Conservation (phyloP, 1,140 invertebrate genomes). For the Drosophila arizonae region DNA sequence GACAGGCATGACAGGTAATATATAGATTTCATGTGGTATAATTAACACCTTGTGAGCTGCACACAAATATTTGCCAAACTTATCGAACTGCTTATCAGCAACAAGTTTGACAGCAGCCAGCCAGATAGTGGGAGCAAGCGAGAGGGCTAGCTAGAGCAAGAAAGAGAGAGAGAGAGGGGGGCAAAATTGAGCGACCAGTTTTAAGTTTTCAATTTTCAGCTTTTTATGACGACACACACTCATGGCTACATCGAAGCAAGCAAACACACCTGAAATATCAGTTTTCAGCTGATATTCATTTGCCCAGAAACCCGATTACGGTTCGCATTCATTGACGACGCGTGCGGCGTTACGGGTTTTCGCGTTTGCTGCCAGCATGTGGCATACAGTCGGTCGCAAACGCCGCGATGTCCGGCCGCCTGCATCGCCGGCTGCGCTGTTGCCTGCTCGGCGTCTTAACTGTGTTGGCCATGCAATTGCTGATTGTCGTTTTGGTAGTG, state of each 20-base stretch:
- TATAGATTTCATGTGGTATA: slow-evolving; percentile 61
- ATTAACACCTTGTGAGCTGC: slow-evolving; percentile 69
- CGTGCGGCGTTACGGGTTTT: slow-evolving; percentile 29
- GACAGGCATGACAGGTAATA: slow-evolving; percentile 53
- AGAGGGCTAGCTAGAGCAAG: neutral
- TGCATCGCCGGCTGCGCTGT: slow-evolving; percentile 8
- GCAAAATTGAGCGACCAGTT: slow-evolving; percentile 15
- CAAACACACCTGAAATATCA: slow-evolving; percentile 25
- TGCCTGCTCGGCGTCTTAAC: slow-evolving; percentile 20
- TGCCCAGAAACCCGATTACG: neutral
- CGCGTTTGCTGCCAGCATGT: slow-evolving; percentile 4
- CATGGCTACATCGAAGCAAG: slow-evolving; percentile 10
- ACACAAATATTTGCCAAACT: slow-evolving; percentile 74
- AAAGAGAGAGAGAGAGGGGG: neutral
- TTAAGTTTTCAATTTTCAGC: slow-evolving; percentile 10
- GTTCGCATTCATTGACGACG: slow-evolving; percentile 1
- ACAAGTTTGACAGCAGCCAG: slow-evolving; percentile 51
- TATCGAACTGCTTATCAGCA: slow-evolving; percentile 70
- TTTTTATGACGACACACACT: slow-evolving; percentile 27
- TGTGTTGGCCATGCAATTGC: slow-evolving; percentile 29
- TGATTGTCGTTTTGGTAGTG: slow-evolving; percentile 15
- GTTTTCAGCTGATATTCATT: slow-evolving; percentile 4
- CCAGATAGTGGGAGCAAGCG: slow-evolving; percentile 1
- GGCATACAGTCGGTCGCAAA: slow-evolving; percentile 22
- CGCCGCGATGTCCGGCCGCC: slow-evolving; percentile 36